Evolutionary conservation across 1,140 invertebrate genomes (phyloP), one percentile per base, ranked within the genome.

Genomic region (Drosophila azteca): DNA sequence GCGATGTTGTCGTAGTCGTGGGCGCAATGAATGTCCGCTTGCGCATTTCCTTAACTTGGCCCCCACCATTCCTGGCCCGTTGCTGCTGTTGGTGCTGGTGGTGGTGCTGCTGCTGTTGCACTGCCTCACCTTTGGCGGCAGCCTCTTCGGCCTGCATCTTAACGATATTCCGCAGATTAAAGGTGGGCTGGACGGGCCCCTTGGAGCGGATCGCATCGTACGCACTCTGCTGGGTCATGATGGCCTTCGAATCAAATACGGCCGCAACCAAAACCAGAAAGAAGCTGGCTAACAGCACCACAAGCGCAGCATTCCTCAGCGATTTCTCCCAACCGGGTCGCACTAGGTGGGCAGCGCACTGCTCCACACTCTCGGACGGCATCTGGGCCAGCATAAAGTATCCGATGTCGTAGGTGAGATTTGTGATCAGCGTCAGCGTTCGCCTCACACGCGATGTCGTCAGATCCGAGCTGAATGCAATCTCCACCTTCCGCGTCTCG

Each of bases 391-490:
- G 92, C 53, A 99, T 91, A 8, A 95, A 94, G 90, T 96, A 98
- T 79, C 96, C 95, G 29, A 96, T 94, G 24, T 91, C 85, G 59
- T 92, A 92, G 62, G 92, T 92, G 13, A 95, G 89, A 82, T 94
- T 95, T 29, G 94, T 95, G 5, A 93, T 92, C 69, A 94, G 93
- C 70, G 92, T 92, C 29, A 95, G 93, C 44, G 93, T 92, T 13
- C 96, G 94, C 65, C 95, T 93, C 24, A 98, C 94, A 62, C 95
- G 94, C 0, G 96, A 95, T 62, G 98, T 93, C 3, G 98, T 97
- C 89, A 98, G 98, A 93, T 99, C 98, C 6, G 98, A 96, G 1
- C 96, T 97, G 91, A 98, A 99, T 58, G 96, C 95, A 75, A 99
- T 96, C 82, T 98, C 97, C 29, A 99, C 95, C 90, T 96, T 96